Conservation (phyloP, 2,113 vertebrate genomes). For the Sinocyclocheilus grahami region DNA sequence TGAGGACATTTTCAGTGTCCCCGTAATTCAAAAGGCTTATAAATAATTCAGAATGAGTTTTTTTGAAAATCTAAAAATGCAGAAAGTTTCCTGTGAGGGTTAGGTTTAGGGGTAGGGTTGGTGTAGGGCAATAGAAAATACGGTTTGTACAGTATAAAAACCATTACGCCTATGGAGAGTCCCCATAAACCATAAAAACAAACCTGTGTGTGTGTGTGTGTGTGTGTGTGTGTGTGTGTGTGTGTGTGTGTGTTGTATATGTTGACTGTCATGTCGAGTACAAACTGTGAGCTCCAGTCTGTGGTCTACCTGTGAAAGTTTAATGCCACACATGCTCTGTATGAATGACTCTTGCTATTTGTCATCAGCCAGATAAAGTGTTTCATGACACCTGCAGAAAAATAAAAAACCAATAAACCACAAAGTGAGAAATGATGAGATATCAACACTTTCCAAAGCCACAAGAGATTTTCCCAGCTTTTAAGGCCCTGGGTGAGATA, state of each 20-base stretch:
- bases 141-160: too few relatives aligned
- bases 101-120: too few relatives aligned
- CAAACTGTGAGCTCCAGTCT: slow-evolving; percentile 46
- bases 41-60: too few relatives aligned
- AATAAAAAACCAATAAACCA: slow-evolving; percentile 14
- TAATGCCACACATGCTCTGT: slow-evolving; percentile 4
- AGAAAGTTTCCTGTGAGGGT: too few relatives aligned
- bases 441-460: slow-evolving; percentile 32
- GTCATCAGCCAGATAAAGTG: neutral
- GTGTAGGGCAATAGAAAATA: too few relatives aligned
- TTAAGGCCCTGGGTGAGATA: neutral
- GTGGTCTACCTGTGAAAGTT: slow-evolving; percentile 64
- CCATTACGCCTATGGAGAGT: too few relatives aligned
- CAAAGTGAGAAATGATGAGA: neutral
- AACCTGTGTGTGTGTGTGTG: too few relatives aligned
- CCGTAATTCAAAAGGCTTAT: too few relatives aligned
- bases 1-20: too few relatives aligned
- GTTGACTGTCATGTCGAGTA: neutral
- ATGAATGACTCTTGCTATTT: neutral
- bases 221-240: too few relatives aligned
- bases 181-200: too few relatives aligned
- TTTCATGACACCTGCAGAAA: slow-evolving; percentile 21
- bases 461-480: slow-evolving; percentile 11
- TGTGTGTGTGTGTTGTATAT: neutral
- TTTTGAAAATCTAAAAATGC: too few relatives aligned